Conservation (phyloP, 1,140 invertebrate species). For the Aphis gossypii region DNA sequence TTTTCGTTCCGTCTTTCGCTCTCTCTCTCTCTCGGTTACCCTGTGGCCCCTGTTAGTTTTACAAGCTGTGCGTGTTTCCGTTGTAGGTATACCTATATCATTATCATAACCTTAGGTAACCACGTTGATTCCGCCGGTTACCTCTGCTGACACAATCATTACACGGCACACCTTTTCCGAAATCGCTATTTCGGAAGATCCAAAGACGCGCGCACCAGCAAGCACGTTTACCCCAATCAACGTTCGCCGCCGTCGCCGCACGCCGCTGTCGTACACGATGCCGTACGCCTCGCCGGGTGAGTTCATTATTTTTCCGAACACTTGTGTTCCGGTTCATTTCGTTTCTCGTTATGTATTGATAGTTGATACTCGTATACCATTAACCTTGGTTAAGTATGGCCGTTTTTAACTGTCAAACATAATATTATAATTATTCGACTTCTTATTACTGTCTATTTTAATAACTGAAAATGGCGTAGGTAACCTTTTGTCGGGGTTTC, state of each 20-base stretch:
- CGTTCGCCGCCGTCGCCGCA: neutral
- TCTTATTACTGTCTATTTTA: neutral
- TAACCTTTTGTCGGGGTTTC: neutral
- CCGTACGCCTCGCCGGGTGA: constrained; percentile 53
- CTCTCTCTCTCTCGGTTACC: neutral
- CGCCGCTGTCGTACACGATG: constrained; percentile 18
- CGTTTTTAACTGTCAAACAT: neutral
- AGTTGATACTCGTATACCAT: neutral
- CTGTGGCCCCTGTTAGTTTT: neutral
- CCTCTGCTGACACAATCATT: neutral
- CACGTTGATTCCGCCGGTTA: neutral
- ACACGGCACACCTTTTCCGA: neutral
- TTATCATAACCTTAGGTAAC: neutral
- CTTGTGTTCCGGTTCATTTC: neutral
- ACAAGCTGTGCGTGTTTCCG: neutral
- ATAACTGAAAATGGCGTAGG: neutral
- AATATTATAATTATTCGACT: too few relatives aligned
- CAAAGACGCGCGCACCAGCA: neutral
- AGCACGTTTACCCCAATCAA: constrained; percentile 31
- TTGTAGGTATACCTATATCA: neutral
- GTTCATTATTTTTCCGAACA: neutral
- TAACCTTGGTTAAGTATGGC: neutral
- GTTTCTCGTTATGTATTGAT: neutral
- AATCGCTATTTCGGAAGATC: constrained; percentile 29
- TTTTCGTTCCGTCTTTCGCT: neutral